Percentiles rank a stretch among this genome's conserved stretches.
These are phyloP conservation scores for Antennarius striatus DNA, from an alignment of 2,113 vertebrate genomes.

Conservation along the genomic window DNA sequence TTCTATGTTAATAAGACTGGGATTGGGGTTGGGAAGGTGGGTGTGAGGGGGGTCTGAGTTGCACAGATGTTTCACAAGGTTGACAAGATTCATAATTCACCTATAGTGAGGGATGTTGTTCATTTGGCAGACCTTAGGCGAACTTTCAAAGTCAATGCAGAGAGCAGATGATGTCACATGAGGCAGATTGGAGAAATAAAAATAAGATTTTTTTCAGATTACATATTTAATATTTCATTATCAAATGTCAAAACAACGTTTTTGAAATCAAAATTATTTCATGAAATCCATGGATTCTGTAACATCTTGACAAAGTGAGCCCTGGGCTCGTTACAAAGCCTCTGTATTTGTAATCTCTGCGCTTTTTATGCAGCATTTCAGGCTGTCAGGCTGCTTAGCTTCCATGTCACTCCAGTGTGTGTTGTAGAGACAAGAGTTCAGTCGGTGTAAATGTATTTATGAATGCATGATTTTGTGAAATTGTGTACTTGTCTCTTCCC, in stretches of 20 bases:
- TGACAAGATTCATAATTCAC: slow-evolving; percentile 64
- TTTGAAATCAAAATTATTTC: slow-evolving; percentile 20
- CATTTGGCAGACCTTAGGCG: slow-evolving; percentile 39
- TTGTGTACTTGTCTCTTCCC: slow-evolving; percentile 70
- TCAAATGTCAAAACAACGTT: slow-evolving; percentile 10
- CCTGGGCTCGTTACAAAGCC: slow-evolving; percentile 38
- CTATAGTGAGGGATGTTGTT: slow-evolving; percentile 34
- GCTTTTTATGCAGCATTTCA: slow-evolving; percentile 50
- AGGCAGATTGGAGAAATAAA: slow-evolving; percentile 1
- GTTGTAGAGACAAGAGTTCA: slow-evolving; percentile 53
- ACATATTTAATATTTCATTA: slow-evolving; percentile 18
- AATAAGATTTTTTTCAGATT: slow-evolving; percentile 18
- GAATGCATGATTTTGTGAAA: slow-evolving; percentile 77
- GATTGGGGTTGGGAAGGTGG: slow-evolving; percentile 44
- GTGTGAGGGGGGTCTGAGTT: slow-evolving; percentile 3
- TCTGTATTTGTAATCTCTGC: slow-evolving; percentile 30
- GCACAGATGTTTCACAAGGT: slow-evolving; percentile 72
- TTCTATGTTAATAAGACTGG: slow-evolving; percentile 76
- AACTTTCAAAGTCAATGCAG: slow-evolving; percentile 42
- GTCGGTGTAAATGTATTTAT: slow-evolving; percentile 76
- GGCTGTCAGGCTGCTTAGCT: slow-evolving; percentile 55
- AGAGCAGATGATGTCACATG: slow-evolving; percentile 24
- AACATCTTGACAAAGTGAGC: slow-evolving; percentile 27
- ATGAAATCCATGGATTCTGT: slow-evolving; percentile 25
- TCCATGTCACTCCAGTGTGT: slow-evolving; percentile 59